Base-by-base conservation (phyloP, 2,888 invertebrate genomes). In the Hypercompe scribonia region DNA sequence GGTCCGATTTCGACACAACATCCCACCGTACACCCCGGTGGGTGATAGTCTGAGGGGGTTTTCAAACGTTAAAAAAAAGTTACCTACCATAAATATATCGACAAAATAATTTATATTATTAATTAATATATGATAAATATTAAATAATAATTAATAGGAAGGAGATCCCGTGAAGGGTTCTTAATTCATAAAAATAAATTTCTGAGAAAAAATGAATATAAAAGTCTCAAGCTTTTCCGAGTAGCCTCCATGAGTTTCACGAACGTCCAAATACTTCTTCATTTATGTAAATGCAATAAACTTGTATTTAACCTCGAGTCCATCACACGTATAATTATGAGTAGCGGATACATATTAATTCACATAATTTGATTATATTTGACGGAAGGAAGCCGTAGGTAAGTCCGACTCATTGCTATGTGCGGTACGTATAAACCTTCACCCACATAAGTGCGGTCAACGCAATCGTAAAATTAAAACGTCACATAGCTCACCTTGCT, bases 401-500 rank as follows among this genome's bases (percentile, higher is more conserved):
- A 75, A 77, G 78, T 79, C 73, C 70, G 76, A 69, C 83, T 81
- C 80, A 86, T 90, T 89, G 88, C 89, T 91, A 92, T 91, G 91
- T 88, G 78, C 50, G 64, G 39, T 76, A 50, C 83, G 89, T 89
- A 36, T 61, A 81, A 78, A 74, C 92, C 92, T 92, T 92, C 90
- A 92, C 92, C 92, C 79, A 92, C 81, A 85, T 90, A 72, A 36
- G 69, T 64, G 64, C 79, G 86, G 81, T 74, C 84, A 78, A 65
- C 72, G 83, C 73, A 76, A 80, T 77, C 82, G 81, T 80, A 76
- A 81, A 79, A 70, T 72, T 73, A 83, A 79, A 76, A 78, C 80
- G 81, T 83, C 81, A 81, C 81, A 82, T 77, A 36, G 28, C n/a
- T 68, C 18, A 54, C 83, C 79, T 78, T 78, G 72, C 69, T 75